Evolutionary conservation across 1,140 invertebrate genomes (phyloP).

Genomic region (Parapsyche elsis): DNA sequence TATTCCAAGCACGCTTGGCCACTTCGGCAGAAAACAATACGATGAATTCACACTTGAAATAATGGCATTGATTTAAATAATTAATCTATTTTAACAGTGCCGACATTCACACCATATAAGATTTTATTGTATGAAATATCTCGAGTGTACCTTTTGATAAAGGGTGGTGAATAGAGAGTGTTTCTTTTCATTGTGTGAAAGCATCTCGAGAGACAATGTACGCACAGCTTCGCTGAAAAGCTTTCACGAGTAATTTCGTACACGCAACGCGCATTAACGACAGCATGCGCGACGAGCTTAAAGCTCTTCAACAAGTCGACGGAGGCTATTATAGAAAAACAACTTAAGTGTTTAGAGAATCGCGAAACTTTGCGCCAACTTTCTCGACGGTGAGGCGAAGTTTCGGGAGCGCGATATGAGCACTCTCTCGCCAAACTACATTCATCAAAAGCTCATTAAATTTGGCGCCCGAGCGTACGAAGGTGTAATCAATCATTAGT

Average conservation of each 20-base stretch:
- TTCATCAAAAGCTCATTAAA: conserved; percentile 11
- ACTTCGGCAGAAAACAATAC: no score
- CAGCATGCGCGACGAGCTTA: background rate
- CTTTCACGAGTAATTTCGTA: conserved; percentile 12
- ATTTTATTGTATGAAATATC: no score
- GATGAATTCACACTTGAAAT: no score
- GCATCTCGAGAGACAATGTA: no score
- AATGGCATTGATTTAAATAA: no score
- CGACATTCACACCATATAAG: no score
- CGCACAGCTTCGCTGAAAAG: background rate
- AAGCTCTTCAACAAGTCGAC: conserved; percentile 7
- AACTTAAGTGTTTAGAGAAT: conserved; percentile 17
- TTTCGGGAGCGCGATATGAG: background rate
- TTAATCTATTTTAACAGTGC: no score
- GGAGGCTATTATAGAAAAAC: conserved; percentile 2
- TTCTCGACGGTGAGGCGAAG: background rate
- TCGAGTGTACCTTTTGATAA: background rate
- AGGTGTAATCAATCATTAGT: conserved; percentile 31
- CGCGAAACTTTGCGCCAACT: conserved; percentile 3
- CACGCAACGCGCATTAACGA: conserved; percentile 21
- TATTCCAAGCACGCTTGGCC: no score
- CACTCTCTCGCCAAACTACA: background rate
- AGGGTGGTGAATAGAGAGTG: background rate
- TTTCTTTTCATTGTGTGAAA: conserved; percentile 1
- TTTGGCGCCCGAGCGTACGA: background rate